phyloP scores from a whole-genome alignment of 1,140 invertebrate species.

The Apocrypta bakeri region DNA sequence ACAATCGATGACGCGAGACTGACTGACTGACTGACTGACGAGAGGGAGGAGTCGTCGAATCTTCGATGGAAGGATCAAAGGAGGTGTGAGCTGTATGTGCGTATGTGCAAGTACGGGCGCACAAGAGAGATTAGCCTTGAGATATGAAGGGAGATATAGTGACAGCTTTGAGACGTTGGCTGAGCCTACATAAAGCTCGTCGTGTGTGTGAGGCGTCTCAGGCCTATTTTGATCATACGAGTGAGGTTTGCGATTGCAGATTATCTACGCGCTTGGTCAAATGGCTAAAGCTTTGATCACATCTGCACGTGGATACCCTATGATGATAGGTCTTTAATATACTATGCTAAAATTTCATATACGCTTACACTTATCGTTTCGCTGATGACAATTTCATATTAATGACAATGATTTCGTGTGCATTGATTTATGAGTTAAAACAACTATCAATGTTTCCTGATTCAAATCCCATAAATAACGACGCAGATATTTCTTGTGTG shows the following conservation, averaged over 20 bases:
- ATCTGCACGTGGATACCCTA: neutral
- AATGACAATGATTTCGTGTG: neutral
- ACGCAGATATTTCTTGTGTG: no score
- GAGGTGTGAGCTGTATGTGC: neutral
- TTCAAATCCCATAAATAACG: neutral
- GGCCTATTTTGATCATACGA: neutral
- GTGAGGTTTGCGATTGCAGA: neutral
- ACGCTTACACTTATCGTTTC: neutral
- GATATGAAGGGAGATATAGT: constrained; percentile 22
- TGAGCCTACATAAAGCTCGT: neutral
- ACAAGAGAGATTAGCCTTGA: neutral
- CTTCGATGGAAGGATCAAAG: constrained; percentile 43
- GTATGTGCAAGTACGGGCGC: neutral
- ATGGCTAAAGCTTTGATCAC: neutral
- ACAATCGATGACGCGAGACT: constrained; percentile 59
- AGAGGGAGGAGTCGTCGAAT: constrained; percentile 12
- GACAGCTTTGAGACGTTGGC: neutral
- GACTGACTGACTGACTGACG: neutral
- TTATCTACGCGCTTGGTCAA: neutral
- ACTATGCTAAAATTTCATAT: neutral
- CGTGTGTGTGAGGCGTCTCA: neutral
- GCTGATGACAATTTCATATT: neutral
- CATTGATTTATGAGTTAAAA: neutral
- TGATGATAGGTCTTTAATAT: neutral
- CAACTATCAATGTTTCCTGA: neutral